Percentiles rank a stretch among this genome's conserved stretches.
phyloP scores from a whole-genome alignment of 1,140 invertebrate genomes.

The Drosophila mayri region DNA sequence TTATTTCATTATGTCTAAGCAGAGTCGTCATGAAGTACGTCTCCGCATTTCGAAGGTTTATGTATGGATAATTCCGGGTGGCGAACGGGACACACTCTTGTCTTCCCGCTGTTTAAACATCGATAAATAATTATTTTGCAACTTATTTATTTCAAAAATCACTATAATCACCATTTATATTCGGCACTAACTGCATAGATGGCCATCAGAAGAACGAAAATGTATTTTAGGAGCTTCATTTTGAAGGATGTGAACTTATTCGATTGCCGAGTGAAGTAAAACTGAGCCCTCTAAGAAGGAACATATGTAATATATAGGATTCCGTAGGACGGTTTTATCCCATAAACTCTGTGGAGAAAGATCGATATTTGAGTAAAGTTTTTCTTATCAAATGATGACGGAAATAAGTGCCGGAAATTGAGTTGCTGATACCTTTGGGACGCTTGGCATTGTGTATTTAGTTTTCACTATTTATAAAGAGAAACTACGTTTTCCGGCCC shows the following conservation, averaged over 20 bases:
- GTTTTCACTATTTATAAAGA: not conserved
- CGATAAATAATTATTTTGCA: not conserved
- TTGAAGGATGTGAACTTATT: not conserved
- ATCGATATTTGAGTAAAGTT: not conserved
- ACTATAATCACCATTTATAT: not conserved
- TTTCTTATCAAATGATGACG: constrained; percentile 13
- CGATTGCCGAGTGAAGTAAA: constrained; percentile 7
- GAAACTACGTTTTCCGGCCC: not conserved
- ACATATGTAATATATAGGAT: constrained; percentile 7
- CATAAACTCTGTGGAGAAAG: constrained; percentile 10
- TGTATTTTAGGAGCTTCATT: constrained; percentile 4
- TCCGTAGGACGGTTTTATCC: constrained; percentile 17
- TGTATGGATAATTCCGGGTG: not conserved
- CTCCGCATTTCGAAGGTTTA: not conserved
- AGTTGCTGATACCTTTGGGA: not conserved
- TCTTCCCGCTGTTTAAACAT: not conserved
- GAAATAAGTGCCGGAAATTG: not conserved
- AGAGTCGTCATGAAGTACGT: not conserved
- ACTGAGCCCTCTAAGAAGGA: constrained; percentile 6
- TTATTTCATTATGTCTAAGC: not conserved
- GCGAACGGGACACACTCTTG: not conserved
- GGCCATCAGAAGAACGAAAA: not conserved
- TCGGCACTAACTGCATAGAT: no score
- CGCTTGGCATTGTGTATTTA: not conserved
- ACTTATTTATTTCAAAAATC: not conserved